phyloP scores from a whole-genome alignment of 2,888 invertebrate species.

The Tricholauxania praeusta region DNA sequence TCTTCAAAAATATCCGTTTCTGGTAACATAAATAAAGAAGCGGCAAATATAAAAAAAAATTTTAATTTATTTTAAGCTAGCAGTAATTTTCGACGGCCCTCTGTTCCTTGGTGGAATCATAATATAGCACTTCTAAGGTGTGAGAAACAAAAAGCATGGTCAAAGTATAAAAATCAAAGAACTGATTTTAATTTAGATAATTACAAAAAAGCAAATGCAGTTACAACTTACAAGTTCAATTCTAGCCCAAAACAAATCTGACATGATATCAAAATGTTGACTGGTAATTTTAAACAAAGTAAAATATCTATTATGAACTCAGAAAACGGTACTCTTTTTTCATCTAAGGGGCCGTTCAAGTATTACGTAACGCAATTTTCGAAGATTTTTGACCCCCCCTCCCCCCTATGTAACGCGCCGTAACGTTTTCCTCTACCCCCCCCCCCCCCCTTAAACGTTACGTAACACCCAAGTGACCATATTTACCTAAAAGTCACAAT shows the following conservation, averaged over 20 bases:
- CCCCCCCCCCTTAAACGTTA: too few species aligned
- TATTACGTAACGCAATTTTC: too few species aligned
- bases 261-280: slow-evolving; percentile 22
- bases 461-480: too few species aligned
- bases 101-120: slow-evolving; percentile 12
- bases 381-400: too few species aligned
- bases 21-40: slow-evolving; percentile 1
- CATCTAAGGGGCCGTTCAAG: too few species aligned
- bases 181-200: slow-evolving; percentile 21
- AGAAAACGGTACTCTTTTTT: not conserved
- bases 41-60: slow-evolving; percentile 7
- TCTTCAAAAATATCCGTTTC: not conserved
- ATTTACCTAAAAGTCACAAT: too few species aligned
- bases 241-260: slow-evolving; percentile 29
- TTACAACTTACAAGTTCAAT: slow-evolving; percentile 18
- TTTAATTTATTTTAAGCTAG: not conserved
- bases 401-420: too few species aligned
- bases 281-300: slow-evolving; percentile 17
- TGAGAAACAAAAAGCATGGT: slow-evolving; percentile 10
- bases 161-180: not conserved
- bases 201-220: slow-evolving; percentile 32
- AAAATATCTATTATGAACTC: slow-evolving; percentile 20
- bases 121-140: not conserved
- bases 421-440: too few species aligned
- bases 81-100: not conserved